These are phyloP conservation scores for Saccostrea cuccullata DNA, from an alignment of 1,140 invertebrate species.

Conservation along the genomic window DNA sequence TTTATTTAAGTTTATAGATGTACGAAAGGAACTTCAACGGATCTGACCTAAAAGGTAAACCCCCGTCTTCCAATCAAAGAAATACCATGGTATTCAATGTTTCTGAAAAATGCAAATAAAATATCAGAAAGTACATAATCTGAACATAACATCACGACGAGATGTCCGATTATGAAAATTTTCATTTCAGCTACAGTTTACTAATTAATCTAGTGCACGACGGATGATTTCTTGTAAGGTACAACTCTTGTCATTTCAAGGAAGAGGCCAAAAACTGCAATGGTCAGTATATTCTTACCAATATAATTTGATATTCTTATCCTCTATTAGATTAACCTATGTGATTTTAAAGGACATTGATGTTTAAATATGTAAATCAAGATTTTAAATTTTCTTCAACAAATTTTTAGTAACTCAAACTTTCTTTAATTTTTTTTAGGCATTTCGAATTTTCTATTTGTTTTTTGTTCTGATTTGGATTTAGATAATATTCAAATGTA, in stretches of 20 bases:
- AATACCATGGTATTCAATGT: not conserved
- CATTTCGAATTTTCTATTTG: too few species aligned
- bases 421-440: too few species aligned
- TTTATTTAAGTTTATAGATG: not conserved
- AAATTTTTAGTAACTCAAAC: too few species aligned
- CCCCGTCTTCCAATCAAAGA: not conserved
- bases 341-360: too few species aligned
- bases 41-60: not conserved
- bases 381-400: too few species aligned
- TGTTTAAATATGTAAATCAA: too few species aligned
- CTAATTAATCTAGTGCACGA: not conserved
- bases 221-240: not conserved
- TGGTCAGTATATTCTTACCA: not conserved
- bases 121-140: not conserved
- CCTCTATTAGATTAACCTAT: too few species aligned
- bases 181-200: not conserved
- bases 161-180: not conserved
- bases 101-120: conserved; percentile 10
- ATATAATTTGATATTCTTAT: not conserved
- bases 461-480: too few species aligned
- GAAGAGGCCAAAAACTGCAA: not conserved
- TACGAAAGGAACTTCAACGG: not conserved
- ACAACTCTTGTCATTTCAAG: not conserved
- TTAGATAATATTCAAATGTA: too few species aligned
- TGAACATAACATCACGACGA: not conserved